Evolutionary conservation across 2,113 vertebrate genomes (phyloP), one percentile per base, ranked within the genome.

Genomic region (Pseudolaguvia tuberculata): DNA sequence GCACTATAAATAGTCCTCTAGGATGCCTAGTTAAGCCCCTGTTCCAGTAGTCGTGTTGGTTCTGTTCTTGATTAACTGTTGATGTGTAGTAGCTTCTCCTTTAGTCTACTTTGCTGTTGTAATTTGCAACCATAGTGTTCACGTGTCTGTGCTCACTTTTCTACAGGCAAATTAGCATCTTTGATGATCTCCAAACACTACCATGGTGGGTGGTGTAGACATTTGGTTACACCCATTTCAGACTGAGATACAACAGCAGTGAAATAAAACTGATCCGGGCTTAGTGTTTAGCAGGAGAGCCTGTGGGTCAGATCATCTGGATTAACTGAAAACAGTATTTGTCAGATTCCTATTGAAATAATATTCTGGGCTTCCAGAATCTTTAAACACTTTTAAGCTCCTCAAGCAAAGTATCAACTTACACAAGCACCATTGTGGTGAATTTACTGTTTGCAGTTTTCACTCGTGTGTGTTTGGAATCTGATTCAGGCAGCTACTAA

Each of bases 161-260:
- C 21, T 65, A 74, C 61, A 66, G 72, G 35, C 61, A 66, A 74
- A 74, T 74, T 55, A 74, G 51, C 50, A 66, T 66, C 72, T 51
- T 74, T 35, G 59, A 73, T 53, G 48, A 65, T 45, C 71, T 74
- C 3, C 72, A 74, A 42, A 65, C 31, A 66, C 72, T 31, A 45
- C 61, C 61, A 51, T 65, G 61, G 50, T 65, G 61, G 59, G 48
- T 74, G 72, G 21, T 65, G n/a, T 23, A 35, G 72, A 65, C 72
- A 56, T 53, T 65, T 56, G 59, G 61, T 45, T 66, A 18, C 72
- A 66, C 72, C 72, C 72, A 55, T 5, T 74, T 74, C 50, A 74
- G 29, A 63, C 58, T 63, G 39, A 63, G 57, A 73, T n/a, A 51
- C 45, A 62, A 25, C 25, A 35, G 53, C 45, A 61, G 56, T 21